Conservation (phyloP, 2,888 invertebrate genomes). For the Alentia gelatinosa region DNA sequence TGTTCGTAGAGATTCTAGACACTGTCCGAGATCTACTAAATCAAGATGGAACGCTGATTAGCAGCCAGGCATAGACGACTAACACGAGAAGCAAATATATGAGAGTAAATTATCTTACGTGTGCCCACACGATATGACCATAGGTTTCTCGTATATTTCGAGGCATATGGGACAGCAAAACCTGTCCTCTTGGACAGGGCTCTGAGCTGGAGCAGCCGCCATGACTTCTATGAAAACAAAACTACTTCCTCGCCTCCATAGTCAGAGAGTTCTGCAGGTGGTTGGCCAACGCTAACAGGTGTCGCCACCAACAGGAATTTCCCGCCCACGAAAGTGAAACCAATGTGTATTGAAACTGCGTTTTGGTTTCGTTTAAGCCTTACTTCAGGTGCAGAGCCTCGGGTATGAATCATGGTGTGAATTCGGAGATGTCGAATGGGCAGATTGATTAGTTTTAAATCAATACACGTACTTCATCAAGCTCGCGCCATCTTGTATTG, state of each 20-base stretch:
- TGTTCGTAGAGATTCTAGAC: too few relatives aligned
- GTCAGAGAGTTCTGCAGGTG: conserved; percentile 5
- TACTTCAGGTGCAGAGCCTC: too few relatives aligned
- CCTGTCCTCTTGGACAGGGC: background rate
- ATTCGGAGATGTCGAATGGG: too few relatives aligned
- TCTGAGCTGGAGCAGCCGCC: conserved; percentile 11
- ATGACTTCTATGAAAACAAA: conserved; percentile 41
- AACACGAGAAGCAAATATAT: too few relatives aligned
- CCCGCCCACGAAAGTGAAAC: background rate
- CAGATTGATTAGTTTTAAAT: too few relatives aligned
- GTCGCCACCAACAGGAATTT: background rate
- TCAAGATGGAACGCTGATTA: too few relatives aligned
- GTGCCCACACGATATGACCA: conserved; percentile 60
- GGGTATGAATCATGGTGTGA: too few relatives aligned
- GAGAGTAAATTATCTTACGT: conserved; percentile 44
- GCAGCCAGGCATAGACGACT: too few relatives aligned
- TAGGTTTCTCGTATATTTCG: conserved; percentile 61
- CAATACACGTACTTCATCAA: too few relatives aligned
- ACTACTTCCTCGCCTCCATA: background rate
- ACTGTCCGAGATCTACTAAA: too few relatives aligned
- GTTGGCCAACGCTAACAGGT: background rate
- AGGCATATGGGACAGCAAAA: conserved; percentile 60
- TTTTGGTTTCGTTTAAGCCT: too few relatives aligned
- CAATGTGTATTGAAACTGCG: background rate
- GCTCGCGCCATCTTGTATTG: too few relatives aligned